Percentiles rank a stretch among this genome's conserved stretches.
Evolutionary conservation across 2,888 invertebrate species (phyloP).

Genomic region (Acleris laterana): DNA sequence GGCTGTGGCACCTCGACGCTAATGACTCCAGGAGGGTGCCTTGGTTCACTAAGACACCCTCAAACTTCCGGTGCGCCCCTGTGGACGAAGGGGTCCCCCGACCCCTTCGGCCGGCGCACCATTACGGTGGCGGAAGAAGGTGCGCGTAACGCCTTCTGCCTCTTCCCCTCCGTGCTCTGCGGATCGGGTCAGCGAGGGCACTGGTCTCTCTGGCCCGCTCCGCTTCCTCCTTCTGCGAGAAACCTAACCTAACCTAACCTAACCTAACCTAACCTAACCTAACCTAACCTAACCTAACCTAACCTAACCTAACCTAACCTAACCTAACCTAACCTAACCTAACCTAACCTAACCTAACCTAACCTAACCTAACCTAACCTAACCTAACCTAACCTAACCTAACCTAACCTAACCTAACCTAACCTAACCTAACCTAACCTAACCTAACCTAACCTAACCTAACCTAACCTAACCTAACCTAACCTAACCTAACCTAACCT

Average conservation of each 20-base stretch:
- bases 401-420: constrained; percentile 22
- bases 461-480: not conserved
- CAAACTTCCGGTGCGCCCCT: no score
- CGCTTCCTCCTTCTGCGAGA: constrained; percentile 16
- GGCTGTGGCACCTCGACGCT: no score
- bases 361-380: constrained; percentile 22
- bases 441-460: constrained; percentile 7
- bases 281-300: constrained; percentile 15
- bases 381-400: constrained; percentile 22
- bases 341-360: constrained; percentile 22
- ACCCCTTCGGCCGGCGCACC: no score
- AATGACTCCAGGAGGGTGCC: no score
- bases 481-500: not conserved
- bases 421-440: constrained; percentile 25
- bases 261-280: constrained; percentile 31
- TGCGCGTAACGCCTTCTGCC: no score
- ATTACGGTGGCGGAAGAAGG: no score
- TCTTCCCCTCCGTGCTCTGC: no score
- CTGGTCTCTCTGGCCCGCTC: no score
- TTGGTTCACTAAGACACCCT: no score
- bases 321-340: constrained; percentile 21
- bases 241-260: constrained; percentile 14
- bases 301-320: constrained; percentile 22
- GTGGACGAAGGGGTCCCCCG: no score
- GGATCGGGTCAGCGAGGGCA: no score